Conservation (phyloP, 2,888 invertebrate species). For the Scotopteryx bipunctaria region DNA sequence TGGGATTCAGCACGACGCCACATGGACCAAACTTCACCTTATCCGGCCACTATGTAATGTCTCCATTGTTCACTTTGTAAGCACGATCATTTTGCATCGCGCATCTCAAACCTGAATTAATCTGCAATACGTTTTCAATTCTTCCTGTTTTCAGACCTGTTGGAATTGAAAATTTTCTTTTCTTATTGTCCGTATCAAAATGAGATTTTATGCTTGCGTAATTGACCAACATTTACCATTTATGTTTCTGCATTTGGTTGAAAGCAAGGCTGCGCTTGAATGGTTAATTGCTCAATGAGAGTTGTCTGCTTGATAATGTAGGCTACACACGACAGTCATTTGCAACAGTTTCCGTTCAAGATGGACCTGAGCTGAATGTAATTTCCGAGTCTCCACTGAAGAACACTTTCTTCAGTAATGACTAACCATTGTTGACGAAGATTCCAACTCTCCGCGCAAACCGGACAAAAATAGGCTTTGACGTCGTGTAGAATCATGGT, state of each 20-base stretch:
- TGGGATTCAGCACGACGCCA: slow-evolving; percentile 71
- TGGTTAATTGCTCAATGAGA: slow-evolving; percentile 60
- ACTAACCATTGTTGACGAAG: slow-evolving; percentile 16
- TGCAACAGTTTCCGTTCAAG: slow-evolving; percentile 41
- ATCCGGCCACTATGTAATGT: slow-evolving; percentile 74
- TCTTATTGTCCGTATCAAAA: slow-evolving; percentile 35
- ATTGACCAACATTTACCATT: slow-evolving; percentile 40
- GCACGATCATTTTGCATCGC: slow-evolving; percentile 51
- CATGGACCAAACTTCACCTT: slow-evolving; percentile 69
- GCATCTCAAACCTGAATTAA: slow-evolving; percentile 37
- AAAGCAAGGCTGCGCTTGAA: slow-evolving; percentile 59
- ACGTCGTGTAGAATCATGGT: too few species aligned
- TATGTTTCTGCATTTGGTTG: slow-evolving; percentile 53
- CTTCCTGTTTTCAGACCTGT: slow-evolving; percentile 13
- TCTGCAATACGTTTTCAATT: slow-evolving; percentile 18
- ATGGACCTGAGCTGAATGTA: slow-evolving; percentile 29
- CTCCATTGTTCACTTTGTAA: slow-evolving; percentile 75
- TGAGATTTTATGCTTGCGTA: slow-evolving; percentile 41
- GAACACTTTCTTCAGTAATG: slow-evolving; percentile 34
- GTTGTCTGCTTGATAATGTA: slow-evolving; percentile 52
- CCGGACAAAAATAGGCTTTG: not conserved
- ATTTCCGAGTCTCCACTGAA: slow-evolving; percentile 20
- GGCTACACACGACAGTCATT: slow-evolving; percentile 56
- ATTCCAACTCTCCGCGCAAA: not conserved
- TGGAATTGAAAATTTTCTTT: slow-evolving; percentile 13